A percentile compares a stretch with the other conserved stretches of the same genome.
Evolutionary conservation across 2,113 vertebrate species (phyloP).

Genomic region (Grammomys surdaster): DNA sequence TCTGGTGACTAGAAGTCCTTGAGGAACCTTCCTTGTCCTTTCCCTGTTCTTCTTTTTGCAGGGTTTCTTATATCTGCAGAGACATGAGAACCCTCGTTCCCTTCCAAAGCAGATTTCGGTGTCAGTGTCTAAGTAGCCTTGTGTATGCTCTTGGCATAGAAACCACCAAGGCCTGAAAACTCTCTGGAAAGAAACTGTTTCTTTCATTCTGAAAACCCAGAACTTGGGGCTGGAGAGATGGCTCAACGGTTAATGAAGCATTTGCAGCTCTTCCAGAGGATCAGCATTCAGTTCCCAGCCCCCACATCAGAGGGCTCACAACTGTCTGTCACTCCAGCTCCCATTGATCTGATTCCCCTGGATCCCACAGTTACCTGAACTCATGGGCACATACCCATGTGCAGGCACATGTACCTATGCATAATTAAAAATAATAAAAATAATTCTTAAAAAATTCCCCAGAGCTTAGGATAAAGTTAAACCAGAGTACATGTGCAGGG

Average conservation of each 20-base stretch:
- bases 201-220: background rate
- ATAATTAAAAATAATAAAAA: background rate
- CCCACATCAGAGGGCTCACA: background rate
- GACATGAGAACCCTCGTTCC: background rate
- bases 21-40: background rate
- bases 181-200: background rate
- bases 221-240: background rate
- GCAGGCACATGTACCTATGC: background rate
- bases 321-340: background rate
- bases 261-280: background rate
- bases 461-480: background rate
- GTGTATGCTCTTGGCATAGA: background rate
- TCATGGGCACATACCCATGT: background rate
- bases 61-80: slow-evolving; percentile 17
- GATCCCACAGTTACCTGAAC: too few relatives aligned
- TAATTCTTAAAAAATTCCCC: background rate
- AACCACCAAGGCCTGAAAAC: background rate
- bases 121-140: background rate
- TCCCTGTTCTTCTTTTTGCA: slow-evolving; percentile 26
- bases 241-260: background rate
- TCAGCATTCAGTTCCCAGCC: background rate
- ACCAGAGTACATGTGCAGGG: background rate
- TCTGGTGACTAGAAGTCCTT: slow-evolving; percentile 51
- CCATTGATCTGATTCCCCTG: background rate
- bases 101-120: background rate